These are phyloP conservation scores for Vultur gryphus DNA, from an alignment of 2,797 vertebrate species.

Conservation along the genomic window DNA sequence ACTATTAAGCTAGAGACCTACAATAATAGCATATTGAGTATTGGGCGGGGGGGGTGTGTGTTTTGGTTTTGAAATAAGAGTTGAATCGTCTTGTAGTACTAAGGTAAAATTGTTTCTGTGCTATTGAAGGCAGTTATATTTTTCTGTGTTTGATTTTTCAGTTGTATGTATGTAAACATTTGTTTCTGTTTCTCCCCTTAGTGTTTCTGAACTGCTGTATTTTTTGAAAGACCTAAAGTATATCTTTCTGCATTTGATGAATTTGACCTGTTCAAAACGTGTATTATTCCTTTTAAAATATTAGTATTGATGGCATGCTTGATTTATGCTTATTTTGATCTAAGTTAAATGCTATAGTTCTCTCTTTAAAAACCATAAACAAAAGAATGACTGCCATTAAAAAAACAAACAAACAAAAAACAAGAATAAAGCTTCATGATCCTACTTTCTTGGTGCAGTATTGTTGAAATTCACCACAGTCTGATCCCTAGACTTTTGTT, in stretches of 20 bases:
- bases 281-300: background rate
- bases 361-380: slow-evolving; percentile 7
- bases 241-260: background rate
- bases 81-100: background rate
- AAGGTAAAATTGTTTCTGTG: background rate
- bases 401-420: background rate
- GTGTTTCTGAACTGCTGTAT: background rate
- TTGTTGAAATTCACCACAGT: background rate
- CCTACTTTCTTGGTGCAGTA: background rate
- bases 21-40: background rate
- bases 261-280: background rate
- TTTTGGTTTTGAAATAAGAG: background rate
- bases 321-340: slow-evolving; percentile 16
- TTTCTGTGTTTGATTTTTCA: background rate
- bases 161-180: background rate
- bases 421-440: background rate
- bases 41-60: accelerated
- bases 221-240: background rate
- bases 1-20: background rate
- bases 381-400: background rate
- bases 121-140: background rate
- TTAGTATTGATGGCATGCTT: background rate
- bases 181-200: background rate
- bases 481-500: background rate
- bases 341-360: background rate